Evolutionary conservation across 2,888 invertebrate genomes (phyloP).

Genomic region (Lamproptera curius): DNA sequence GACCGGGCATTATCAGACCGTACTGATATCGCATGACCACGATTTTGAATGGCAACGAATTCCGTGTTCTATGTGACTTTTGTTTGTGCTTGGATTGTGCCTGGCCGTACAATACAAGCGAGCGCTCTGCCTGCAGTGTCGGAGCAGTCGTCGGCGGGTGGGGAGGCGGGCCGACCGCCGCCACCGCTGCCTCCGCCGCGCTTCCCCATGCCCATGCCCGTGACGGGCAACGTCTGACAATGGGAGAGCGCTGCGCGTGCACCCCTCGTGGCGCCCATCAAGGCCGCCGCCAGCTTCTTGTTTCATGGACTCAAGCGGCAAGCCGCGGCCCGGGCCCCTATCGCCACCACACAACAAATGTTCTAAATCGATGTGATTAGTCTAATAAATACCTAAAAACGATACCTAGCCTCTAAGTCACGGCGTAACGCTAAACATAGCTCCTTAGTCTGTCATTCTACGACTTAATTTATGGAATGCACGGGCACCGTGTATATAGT

Average conservation of each 20-base stretch:
- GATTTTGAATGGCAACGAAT: too few relatives aligned
- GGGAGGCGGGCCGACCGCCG: slow-evolving; percentile 85
- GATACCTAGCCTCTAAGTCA: slow-evolving; percentile 66
- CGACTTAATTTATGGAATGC: slow-evolving; percentile 67
- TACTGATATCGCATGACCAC: too few relatives aligned
- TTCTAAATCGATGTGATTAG: slow-evolving; percentile 78
- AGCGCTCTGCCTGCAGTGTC: slow-evolving; percentile 84
- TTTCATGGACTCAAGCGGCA: slow-evolving; percentile 81
- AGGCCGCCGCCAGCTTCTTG: slow-evolving; percentile 84
- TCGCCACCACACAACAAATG: slow-evolving; percentile 76
- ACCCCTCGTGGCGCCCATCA: slow-evolving; percentile 78
- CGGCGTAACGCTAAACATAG: slow-evolving; percentile 66
- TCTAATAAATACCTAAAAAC: slow-evolving; percentile 47
- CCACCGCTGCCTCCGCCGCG: slow-evolving; percentile 90
- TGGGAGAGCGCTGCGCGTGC: slow-evolving; percentile 81
- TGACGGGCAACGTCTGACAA: slow-evolving; percentile 87
- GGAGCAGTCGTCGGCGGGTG: slow-evolving; percentile 89
- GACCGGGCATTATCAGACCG: too few relatives aligned
- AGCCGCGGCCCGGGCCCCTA: slow-evolving; percentile 61
- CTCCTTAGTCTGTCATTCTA: slow-evolving; percentile 73
- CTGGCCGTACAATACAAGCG: too few relatives aligned
- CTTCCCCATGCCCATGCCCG: slow-evolving; percentile 87
- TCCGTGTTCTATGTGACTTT: too few relatives aligned
- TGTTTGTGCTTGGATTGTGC: too few relatives aligned
- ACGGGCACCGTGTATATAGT: slow-evolving; percentile 67